phyloP scores from a whole-genome alignment of 1,140 invertebrate genomes.

The Argopecten irradians region DNA sequence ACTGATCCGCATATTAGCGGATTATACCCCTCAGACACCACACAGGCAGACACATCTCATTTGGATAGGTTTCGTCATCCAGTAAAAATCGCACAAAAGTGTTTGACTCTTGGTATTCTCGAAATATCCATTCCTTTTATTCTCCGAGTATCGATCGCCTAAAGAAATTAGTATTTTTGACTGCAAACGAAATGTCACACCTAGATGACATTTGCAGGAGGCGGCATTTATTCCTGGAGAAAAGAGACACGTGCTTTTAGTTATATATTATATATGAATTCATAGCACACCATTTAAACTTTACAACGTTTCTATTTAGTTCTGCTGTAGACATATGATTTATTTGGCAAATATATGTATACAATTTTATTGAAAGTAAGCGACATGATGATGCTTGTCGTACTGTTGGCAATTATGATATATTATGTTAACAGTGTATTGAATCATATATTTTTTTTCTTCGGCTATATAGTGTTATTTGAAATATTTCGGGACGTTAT shows the following conservation, averaged over 20 bases:
- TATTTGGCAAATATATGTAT: no score
- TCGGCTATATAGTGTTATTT: no score
- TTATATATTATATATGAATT: background rate
- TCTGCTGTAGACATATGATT: no score
- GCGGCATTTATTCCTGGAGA: background rate
- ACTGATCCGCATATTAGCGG: no score
- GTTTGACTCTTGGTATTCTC: background rate
- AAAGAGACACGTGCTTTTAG: background rate
- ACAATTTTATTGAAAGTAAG: no score
- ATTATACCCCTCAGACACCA: background rate
- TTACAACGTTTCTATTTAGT: no score
- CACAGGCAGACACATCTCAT: background rate
- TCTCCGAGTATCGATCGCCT: background rate
- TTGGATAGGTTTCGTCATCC: background rate
- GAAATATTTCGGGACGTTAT: no score
- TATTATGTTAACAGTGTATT: no score
- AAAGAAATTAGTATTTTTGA: background rate
- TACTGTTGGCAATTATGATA: no score
- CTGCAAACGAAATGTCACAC: background rate
- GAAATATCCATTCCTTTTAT: background rate
- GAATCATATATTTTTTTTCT: no score
- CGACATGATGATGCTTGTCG: no score
- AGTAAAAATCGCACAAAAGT: background rate
- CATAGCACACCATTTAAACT: background rate
- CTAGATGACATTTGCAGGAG: background rate